Percentiles rank a stretch among this genome's conserved stretches.
Evolutionary conservation across 2,113 vertebrate species (phyloP).

Genomic region (Romanogobio albipinnatus): DNA sequence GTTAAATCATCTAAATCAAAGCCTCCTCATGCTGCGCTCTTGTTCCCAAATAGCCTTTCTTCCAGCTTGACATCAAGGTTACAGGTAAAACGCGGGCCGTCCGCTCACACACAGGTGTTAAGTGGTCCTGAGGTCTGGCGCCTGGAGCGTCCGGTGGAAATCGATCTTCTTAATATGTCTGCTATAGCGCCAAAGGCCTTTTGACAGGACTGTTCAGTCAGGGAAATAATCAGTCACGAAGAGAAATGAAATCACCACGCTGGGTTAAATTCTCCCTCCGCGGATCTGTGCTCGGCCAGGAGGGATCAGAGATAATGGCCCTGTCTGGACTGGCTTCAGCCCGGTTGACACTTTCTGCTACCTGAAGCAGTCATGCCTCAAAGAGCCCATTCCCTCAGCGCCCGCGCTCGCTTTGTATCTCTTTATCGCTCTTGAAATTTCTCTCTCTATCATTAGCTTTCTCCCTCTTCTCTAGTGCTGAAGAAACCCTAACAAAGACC

Average conservation of each 20-base stretch:
- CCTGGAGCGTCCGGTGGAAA: constrained; percentile 52
- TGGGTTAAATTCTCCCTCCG: constrained; percentile 59
- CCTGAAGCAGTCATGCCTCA: constrained; percentile 51
- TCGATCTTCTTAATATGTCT: constrained; percentile 58
- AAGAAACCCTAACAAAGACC: not conserved
- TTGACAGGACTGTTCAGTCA: constrained; percentile 57
- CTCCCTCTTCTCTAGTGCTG: not conserved
- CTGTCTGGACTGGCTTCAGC: constrained; percentile 60
- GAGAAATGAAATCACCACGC: constrained; percentile 34
- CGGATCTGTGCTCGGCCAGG: constrained; percentile 12
- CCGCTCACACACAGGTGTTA: constrained; percentile 32
- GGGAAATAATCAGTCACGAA: constrained; percentile 57
- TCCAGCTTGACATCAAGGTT: constrained; percentile 52
- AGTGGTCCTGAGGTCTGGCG: constrained; percentile 47
- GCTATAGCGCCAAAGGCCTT: constrained; percentile 51
- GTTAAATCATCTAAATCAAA: constrained; percentile 56
- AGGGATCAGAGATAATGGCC: constrained; percentile 65
- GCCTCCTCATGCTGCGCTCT: constrained; percentile 19
- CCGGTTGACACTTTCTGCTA: constrained; percentile 47
- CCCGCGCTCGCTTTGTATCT: not conserved
- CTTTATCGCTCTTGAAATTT: constrained; percentile 18
- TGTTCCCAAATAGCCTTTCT: not conserved
- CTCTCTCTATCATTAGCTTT: not conserved
- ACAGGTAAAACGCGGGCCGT: constrained; percentile 52
- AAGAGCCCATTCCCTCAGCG: constrained; percentile 16